Percentiles rank a stretch among this genome's conserved stretches.
Conservation (phyloP, 1,140 invertebrate genomes). For the Pachypsylla venusta region DNA sequence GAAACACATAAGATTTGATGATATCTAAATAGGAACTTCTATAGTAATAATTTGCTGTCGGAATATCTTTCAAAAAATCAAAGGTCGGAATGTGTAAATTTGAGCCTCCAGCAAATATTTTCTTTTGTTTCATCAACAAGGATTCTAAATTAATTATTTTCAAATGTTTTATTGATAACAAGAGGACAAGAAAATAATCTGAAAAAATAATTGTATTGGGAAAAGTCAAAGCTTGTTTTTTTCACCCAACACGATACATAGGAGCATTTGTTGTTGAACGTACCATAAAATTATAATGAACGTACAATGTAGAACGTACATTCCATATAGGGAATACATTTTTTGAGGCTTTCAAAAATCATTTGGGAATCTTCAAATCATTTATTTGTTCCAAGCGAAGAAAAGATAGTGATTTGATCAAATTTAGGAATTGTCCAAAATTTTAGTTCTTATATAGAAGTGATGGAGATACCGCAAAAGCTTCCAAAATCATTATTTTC, state of each 20-base stretch:
- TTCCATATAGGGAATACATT: neutral
- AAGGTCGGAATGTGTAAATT: neutral
- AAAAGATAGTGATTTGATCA: no score
- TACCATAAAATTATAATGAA: no score
- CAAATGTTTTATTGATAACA: constrained; percentile 6
- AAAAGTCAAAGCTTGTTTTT: neutral
- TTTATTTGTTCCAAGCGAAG: no score
- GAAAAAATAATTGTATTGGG: neutral
- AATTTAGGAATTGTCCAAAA: no score
- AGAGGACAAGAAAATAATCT: neutral
- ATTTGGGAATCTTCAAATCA: neutral
- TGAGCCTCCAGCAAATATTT: neutral
- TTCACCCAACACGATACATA: no score
- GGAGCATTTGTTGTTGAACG: no score
- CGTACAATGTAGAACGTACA: neutral
- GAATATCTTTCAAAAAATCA: neutral
- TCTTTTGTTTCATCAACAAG: neutral
- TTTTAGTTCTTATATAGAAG: no score
- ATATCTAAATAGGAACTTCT: neutral
- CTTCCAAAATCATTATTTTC: no score
- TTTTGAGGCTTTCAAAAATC: neutral
- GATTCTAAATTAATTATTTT: neutral
- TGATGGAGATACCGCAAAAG: no score
- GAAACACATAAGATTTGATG: neutral
- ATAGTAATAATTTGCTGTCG: neutral